phyloP scores from a whole-genome alignment of 2,888 invertebrate genomes.

The Melipona beecheii region DNA sequence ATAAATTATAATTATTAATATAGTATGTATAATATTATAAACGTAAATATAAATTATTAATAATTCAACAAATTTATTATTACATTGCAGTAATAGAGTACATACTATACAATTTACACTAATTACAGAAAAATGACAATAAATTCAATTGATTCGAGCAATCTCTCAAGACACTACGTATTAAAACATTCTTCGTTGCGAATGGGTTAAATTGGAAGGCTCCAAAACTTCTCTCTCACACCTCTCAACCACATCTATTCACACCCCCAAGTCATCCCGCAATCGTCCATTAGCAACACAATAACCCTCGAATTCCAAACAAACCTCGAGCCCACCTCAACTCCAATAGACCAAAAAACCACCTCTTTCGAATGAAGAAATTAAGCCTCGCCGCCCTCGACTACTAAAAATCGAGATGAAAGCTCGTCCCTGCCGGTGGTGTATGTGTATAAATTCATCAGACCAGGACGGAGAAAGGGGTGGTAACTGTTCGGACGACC shows the following conservation, averaged over 20 bases:
- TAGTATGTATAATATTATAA: no score
- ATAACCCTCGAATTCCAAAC: not conserved
- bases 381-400: not conserved
- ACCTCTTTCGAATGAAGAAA: not conserved
- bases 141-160: no score
- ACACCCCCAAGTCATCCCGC: not conserved
- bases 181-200: no score
- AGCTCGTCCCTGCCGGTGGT: not conserved
- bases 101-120: no score
- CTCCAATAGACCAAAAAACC: not conserved
- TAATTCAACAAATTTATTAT: no score
- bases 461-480: not conserved
- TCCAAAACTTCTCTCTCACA: not conserved
- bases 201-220: not conserved
- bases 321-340: not conserved
- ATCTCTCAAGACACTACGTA: no score
- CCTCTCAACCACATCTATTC: not conserved
- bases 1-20: no score
- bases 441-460: slow-evolving; percentile 12
- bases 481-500: not conserved
- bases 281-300: not conserved
- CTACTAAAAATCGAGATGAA: not conserved
- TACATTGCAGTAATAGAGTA: no score
- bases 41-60: no score
- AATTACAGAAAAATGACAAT: no score